A percentile compares a stretch with the other conserved stretches of the same genome.
phyloP scores from a whole-genome alignment of 1,140 invertebrate genomes.

The Phortica variegata region DNA sequence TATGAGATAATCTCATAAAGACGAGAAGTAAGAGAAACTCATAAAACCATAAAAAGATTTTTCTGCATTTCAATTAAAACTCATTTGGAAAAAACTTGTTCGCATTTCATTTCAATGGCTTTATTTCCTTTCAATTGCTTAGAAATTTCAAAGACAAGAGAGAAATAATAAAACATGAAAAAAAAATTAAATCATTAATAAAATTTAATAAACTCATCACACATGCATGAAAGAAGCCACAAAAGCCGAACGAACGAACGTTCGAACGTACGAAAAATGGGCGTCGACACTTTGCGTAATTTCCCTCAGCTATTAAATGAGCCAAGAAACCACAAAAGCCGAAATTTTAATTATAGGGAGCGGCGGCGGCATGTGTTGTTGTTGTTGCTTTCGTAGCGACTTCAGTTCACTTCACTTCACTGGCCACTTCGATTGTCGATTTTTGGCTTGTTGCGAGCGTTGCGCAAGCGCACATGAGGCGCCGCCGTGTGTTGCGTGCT shows the following conservation, averaged over 20 bases:
- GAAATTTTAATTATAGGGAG: conserved; percentile 44
- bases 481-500: neutral
- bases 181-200: conserved; percentile 2
- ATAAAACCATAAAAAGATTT: no score
- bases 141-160: conserved; percentile 13
- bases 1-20: no score
- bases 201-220: conserved; percentile 3
- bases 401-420: conserved; percentile 5
- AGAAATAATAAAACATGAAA: conserved; percentile 17
- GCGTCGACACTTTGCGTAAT: conserved; percentile 45
- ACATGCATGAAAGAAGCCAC: conserved; percentile 10
- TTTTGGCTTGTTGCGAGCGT: neutral
- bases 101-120: no score
- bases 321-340: conserved; percentile 24
- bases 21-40: no score
- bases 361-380: no score
- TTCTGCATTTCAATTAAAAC: no score
- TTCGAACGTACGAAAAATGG: conserved; percentile 19
- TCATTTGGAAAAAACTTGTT: no score
- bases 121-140: conserved; percentile 36
- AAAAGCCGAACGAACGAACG: conserved; percentile 1
- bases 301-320: conserved; percentile 21
- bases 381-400: no score
- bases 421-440: neutral
- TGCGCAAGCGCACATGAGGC: no score